These are phyloP conservation scores for Gasterosteus aculeatus DNA, from an alignment of 2,113 vertebrate genomes.

Conservation along the genomic window DNA sequence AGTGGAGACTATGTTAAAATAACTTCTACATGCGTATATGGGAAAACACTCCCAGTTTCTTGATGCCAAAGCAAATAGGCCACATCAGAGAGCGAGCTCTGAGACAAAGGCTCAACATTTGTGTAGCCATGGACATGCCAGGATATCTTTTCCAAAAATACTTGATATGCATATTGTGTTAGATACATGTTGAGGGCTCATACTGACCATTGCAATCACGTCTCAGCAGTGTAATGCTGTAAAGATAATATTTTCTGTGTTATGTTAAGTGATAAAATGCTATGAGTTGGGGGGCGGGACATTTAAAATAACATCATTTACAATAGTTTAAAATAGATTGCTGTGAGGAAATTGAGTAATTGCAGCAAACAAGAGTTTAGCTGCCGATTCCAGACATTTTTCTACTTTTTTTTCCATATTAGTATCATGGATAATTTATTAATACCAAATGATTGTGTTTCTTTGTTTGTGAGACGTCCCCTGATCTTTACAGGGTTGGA, in stretches of 20 bases:
- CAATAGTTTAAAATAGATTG: not conserved
- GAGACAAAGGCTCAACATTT: slow-evolving; percentile 14
- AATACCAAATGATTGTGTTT: not conserved
- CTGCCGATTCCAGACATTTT: not conserved
- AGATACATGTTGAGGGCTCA: not conserved
- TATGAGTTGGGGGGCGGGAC: no score
- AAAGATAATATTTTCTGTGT: not conserved
- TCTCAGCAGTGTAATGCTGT: not conserved
- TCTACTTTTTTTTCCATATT: not conserved
- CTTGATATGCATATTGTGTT: slow-evolving; percentile 15
- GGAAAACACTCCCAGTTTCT: slow-evolving; percentile 20
- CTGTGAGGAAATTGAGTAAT: not conserved
- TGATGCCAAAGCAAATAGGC: slow-evolving; percentile 43
- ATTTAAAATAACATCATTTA: not conserved
- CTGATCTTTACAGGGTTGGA: not conserved
- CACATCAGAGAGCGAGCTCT: slow-evolving; percentile 6
- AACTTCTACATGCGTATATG: slow-evolving; percentile 20
- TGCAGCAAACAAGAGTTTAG: not conserved
- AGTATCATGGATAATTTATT: not conserved
- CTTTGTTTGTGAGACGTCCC: not conserved
- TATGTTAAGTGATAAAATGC: not conserved
- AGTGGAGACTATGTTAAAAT: slow-evolving; percentile 3
- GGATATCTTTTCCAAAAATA: slow-evolving; percentile 4
- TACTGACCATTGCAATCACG: not conserved
- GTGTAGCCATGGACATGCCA: not conserved